Percentiles rank a stretch among this genome's conserved stretches.
phyloP scores from a whole-genome alignment of 2,888 invertebrate genomes.

The Strigamia maritima region DNA sequence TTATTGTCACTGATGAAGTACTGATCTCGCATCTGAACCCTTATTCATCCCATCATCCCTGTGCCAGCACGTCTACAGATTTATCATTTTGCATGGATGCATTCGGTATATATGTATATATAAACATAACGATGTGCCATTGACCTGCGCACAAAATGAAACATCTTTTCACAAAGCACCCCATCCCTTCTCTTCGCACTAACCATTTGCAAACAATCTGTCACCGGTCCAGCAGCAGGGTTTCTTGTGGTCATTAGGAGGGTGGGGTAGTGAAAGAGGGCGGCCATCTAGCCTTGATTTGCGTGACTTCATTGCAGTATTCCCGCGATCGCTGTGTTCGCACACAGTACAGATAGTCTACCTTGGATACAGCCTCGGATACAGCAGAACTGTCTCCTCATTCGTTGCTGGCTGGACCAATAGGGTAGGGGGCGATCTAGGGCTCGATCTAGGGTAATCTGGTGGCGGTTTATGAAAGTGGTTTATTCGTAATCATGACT shows the following conservation, averaged over 20 bases:
- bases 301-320: conserved; percentile 29
- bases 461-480: conserved; percentile 12
- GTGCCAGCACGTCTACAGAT: not conserved
- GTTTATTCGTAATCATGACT: conserved; percentile 8
- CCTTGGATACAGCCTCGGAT: conserved; percentile 13
- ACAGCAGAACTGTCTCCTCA: not conserved
- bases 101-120: not conserved
- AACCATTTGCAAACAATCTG: conserved; percentile 29
- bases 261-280: conserved; percentile 27
- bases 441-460: not conserved
- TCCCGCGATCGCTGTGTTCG: conserved; percentile 1
- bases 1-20: not conserved
- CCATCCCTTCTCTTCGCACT: conserved; percentile 21
- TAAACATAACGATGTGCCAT: not conserved
- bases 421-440: not conserved
- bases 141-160: conserved; percentile 19
- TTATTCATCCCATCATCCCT: not conserved
- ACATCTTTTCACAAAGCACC: not conserved
- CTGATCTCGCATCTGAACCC: not conserved
- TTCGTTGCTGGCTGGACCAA: not conserved
- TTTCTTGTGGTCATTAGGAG: conserved; percentile 26
- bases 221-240: conserved; percentile 29
- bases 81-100: not conserved
- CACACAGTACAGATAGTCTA: not conserved
- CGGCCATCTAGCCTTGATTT: conserved; percentile 27